phyloP scores from a whole-genome alignment of 2,888 invertebrate genomes.

The Netelia virgata region DNA sequence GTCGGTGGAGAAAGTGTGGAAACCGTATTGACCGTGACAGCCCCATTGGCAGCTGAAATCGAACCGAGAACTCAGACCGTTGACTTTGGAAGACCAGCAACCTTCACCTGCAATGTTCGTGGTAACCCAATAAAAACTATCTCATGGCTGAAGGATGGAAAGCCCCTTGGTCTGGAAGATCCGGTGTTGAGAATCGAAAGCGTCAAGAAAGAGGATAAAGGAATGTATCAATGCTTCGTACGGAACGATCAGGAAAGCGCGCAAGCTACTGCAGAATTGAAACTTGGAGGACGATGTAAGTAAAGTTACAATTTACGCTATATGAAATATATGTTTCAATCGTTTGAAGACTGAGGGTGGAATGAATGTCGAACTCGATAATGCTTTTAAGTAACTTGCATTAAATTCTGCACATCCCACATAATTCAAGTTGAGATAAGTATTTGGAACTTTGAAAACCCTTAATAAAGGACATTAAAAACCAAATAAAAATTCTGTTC shows the following conservation, averaged over 20 bases:
- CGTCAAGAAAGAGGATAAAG: slow-evolving; percentile 97
- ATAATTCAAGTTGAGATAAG: no score
- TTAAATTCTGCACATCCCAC: no score
- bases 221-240: slow-evolving; percentile 98
- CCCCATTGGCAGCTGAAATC: slow-evolving; percentile 94
- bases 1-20: slow-evolving; percentile 97
- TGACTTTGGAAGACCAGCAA: slow-evolving; percentile 96
- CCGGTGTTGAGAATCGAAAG: slow-evolving; percentile 94
- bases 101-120: slow-evolving; percentile 95
- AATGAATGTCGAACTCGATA: background rate
- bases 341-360: background rate
- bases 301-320: slow-evolving; percentile 65
- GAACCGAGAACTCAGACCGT: slow-evolving; percentile 96
- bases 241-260: slow-evolving; percentile 97
- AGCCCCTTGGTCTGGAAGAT: slow-evolving; percentile 93
- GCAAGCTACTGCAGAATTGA: slow-evolving; percentile 96
- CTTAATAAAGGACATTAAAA: no score
- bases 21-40: slow-evolving; percentile 96
- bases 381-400: no score
- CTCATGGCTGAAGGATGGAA: slow-evolving; percentile 97
- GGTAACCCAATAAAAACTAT: slow-evolving; percentile 96
- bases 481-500: no score
- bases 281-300: slow-evolving; percentile 95
- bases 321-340: background rate
- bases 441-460: no score